A percentile compares a stretch with the other conserved stretches of the same genome.
Evolutionary conservation across 2,797 vertebrate species (phyloP).

Genomic region (Gobionotothen gibberifrons): DNA sequence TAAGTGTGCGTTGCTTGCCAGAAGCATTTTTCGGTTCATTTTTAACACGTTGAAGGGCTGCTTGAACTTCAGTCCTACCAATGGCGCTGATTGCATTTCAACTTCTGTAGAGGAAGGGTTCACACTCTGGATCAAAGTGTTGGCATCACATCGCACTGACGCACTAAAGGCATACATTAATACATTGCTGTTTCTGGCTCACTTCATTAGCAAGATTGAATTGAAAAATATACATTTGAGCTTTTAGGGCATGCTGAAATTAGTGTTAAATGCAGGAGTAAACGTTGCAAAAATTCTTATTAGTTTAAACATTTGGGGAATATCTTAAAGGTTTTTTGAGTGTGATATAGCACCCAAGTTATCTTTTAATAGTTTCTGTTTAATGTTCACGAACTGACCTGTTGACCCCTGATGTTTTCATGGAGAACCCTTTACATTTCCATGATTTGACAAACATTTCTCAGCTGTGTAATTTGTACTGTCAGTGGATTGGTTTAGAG

Average conservation of each 20-base stretch:
- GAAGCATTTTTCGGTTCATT: conserved; percentile 54
- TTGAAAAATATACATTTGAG: background rate
- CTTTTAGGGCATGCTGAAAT: background rate
- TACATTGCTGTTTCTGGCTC: conserved; percentile 14
- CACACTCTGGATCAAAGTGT: conserved; percentile 38
- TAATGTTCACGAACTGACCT: background rate
- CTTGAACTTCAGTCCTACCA: conserved; percentile 42
- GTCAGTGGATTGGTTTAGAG: conserved; percentile 3
- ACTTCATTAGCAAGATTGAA: conserved; percentile 4
- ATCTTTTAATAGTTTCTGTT: background rate
- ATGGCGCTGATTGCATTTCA: conserved; percentile 44
- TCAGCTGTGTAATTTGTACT: conserved; percentile 15
- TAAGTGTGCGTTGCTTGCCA: conserved; percentile 50
- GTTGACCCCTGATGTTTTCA: background rate
- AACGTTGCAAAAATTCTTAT: background rate
- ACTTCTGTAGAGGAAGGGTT: conserved; percentile 27
- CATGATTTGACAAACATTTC: conserved; percentile 25
- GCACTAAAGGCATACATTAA: conserved; percentile 30
- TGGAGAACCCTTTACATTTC: conserved; percentile 15
- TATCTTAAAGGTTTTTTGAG: background rate
- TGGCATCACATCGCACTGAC: conserved; percentile 16
- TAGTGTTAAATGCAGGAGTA: background rate
- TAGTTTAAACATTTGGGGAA: background rate
- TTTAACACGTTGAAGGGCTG: conserved; percentile 56
- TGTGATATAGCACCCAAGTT: background rate